phyloP scores from a whole-genome alignment of 1,140 invertebrate genomes.

The Drosophila carrolli region DNA sequence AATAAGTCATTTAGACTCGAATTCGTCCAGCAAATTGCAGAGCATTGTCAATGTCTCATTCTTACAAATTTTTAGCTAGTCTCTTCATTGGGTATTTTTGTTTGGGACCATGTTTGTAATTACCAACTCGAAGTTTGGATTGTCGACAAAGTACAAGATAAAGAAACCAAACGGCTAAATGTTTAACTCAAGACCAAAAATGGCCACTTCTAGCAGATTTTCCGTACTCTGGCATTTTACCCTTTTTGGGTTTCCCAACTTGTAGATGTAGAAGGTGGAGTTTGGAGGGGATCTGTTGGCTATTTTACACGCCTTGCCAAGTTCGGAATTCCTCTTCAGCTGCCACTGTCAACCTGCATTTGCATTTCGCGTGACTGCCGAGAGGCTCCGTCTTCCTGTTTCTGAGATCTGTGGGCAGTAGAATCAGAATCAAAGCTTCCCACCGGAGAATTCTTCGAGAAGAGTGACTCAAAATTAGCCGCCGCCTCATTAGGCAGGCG shows the following conservation, averaged over 20 bases:
- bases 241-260: slow-evolving; percentile 53
- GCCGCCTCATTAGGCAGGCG: slow-evolving; percentile 67
- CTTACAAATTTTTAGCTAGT: background rate
- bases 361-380: slow-evolving; percentile 75
- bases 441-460: slow-evolving; percentile 28
- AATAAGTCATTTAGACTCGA: slow-evolving; percentile 35
- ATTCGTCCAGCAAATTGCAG: slow-evolving; percentile 31
- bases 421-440: slow-evolving; percentile 49
- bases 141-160: slow-evolving; percentile 42
- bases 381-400: slow-evolving; percentile 20
- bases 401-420: slow-evolving; percentile 30
- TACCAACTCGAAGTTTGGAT: slow-evolving; percentile 32
- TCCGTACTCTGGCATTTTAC: slow-evolving; percentile 60
- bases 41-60: slow-evolving; percentile 25
- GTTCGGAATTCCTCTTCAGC: slow-evolving; percentile 39
- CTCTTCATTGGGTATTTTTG: slow-evolving; percentile 18
- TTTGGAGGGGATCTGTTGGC: slow-evolving; percentile 19
- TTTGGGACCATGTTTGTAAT: slow-evolving; percentile 61
- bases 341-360: slow-evolving; percentile 68
- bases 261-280: slow-evolving; percentile 2
- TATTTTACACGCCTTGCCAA: slow-evolving; percentile 59
- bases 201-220: slow-evolving; percentile 78
- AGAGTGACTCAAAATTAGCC: slow-evolving; percentile 63
- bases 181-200: slow-evolving; percentile 62
- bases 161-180: slow-evolving; percentile 65